Conservation (phyloP, 2,113 vertebrate genomes). For the Uropsilus gracilis region DNA sequence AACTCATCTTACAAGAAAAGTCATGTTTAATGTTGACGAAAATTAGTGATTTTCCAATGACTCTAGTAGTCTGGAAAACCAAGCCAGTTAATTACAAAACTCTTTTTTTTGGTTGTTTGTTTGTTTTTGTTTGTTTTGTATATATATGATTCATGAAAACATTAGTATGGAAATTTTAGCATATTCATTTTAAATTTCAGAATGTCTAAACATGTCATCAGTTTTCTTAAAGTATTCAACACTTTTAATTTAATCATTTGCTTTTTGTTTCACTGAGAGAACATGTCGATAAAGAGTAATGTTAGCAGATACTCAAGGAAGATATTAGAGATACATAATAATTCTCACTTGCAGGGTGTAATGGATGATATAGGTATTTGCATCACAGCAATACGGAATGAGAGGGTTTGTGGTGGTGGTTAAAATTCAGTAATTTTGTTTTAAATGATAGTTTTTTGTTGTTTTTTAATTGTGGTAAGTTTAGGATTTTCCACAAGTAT, state of each 20-base stretch:
- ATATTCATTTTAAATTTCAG: neutral
- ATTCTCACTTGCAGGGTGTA: neutral
- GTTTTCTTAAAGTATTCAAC: neutral
- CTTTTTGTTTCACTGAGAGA: too few species aligned
- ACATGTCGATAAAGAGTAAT: neutral
- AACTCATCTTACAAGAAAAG: neutral
- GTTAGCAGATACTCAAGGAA: neutral
- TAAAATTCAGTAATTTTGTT: neutral
- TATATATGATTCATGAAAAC: neutral
- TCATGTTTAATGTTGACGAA: neutral
- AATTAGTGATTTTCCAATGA: neutral
- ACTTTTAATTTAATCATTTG: neutral
- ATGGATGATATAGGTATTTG: neutral
- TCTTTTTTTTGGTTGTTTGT: too few species aligned
- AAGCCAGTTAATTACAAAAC: too few species aligned
- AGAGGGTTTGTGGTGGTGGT: neutral
- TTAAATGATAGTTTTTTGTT: too few species aligned
- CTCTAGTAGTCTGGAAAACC: too few species aligned
- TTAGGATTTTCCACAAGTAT: too few species aligned
- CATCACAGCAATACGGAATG: neutral
- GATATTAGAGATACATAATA: neutral
- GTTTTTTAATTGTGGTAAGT: too few species aligned
- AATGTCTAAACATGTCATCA: neutral
- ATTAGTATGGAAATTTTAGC: neutral
- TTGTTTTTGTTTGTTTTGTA: neutral